Percentiles rank a stretch among this genome's conserved stretches.
These are phyloP conservation scores for Allophyes oxyacanthae DNA, from an alignment of 2,888 invertebrate genomes.

Conservation along the genomic window DNA sequence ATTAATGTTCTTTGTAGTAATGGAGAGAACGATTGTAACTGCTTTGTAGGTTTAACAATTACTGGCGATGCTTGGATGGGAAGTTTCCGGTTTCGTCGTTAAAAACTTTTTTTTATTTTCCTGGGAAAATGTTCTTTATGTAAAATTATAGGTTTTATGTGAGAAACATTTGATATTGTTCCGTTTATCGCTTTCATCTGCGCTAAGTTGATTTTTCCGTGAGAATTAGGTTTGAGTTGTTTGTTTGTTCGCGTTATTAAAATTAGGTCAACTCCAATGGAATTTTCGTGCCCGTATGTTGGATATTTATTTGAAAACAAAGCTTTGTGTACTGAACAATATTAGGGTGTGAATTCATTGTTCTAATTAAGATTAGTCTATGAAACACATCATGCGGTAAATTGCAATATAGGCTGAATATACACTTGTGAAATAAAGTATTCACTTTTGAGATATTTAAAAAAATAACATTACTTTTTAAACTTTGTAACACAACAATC, in stretches of 20 bases:
- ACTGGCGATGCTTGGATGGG: constrained; percentile 42
- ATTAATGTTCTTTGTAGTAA: constrained; percentile 78
- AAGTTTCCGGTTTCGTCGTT: constrained; percentile 51
- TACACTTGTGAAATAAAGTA: no score
- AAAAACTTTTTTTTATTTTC: constrained; percentile 55
- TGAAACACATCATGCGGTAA: no score
- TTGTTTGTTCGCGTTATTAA: background rate
- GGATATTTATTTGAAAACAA: constrained; percentile 16
- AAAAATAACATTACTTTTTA: no score
- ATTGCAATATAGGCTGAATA: no score
- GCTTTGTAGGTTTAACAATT: constrained; percentile 77
- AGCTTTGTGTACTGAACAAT: constrained; percentile 5
- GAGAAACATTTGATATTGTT: constrained; percentile 25
- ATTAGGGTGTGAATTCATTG: background rate
- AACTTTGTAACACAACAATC: background rate
- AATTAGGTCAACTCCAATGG: constrained; percentile 12
- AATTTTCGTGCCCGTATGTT: constrained; percentile 3
- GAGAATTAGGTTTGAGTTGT: constrained; percentile 1
- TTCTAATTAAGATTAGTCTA: constrained; percentile 9
- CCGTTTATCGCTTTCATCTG: constrained; percentile 19
- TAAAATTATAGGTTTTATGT: constrained; percentile 38
- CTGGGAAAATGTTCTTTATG: constrained; percentile 15
- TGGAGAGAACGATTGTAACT: constrained; percentile 71
- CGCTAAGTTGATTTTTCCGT: background rate
- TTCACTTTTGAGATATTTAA: no score